Conservation (phyloP, 2,888 invertebrate genomes). For the Xanthostigma xanthostigma region DNA sequence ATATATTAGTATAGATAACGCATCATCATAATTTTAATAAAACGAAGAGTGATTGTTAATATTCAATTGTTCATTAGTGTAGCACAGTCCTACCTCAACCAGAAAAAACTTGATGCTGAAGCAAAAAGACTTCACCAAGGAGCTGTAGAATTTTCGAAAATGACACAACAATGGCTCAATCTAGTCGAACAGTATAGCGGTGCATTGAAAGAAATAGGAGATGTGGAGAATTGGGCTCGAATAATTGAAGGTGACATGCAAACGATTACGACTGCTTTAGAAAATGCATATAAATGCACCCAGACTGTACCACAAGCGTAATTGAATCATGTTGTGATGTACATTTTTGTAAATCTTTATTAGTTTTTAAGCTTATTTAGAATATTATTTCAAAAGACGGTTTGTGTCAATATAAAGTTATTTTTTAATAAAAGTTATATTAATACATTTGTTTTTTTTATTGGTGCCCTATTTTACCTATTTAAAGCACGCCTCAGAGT, state of each 20-base stretch:
- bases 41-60: not conserved
- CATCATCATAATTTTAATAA: no score
- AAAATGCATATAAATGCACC: constrained; percentile 78
- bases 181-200: constrained; percentile 78
- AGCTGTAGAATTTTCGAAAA: constrained; percentile 88
- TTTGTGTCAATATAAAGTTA: no score
- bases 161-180: constrained; percentile 93
- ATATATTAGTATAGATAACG: no score
- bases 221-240: constrained; percentile 96
- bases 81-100: constrained; percentile 95
- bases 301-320: constrained; percentile 22
- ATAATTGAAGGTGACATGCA: constrained; percentile 95
- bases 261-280: constrained; percentile 79
- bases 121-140: constrained; percentile 90
- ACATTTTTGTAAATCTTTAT: no score
- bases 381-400: no score
- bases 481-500: no score
- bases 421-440: no score
- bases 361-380: no score
- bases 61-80: constrained; percentile 46
- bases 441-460: no score
- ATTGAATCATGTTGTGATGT: not conserved
- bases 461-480: no score
- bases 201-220: constrained; percentile 89
- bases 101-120: constrained; percentile 93